Evolutionary conservation across 2,797 vertebrate species (phyloP).

Genomic region (Epinephelus malabaricus): DNA sequence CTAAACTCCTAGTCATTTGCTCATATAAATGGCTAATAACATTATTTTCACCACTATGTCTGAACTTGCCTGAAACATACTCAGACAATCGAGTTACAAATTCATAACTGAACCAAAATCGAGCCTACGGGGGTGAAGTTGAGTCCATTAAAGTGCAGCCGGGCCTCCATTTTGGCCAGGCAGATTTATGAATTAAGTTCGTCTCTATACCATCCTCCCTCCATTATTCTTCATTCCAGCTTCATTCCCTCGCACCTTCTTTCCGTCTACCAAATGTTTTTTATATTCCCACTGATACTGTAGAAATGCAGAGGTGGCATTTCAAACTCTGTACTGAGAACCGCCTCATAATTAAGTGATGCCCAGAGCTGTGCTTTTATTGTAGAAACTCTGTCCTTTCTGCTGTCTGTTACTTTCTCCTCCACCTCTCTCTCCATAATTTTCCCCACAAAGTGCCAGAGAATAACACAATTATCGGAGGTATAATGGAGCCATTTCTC

Average conservation of each 20-base stretch:
- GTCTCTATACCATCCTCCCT: conserved; percentile 7
- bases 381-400: conserved; percentile 47
- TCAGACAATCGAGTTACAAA: conserved; percentile 20
- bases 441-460: conserved; percentile 18
- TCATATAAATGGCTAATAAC: conserved; percentile 49
- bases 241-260: conserved; percentile 12
- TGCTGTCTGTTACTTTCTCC: conserved; percentile 40
- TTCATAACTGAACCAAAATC: conserved; percentile 34
- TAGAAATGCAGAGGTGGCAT: conserved; percentile 67
- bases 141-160: conserved; percentile 19
- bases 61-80: conserved; percentile 42
- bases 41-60: conserved; percentile 50
- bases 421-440: conserved; percentile 17
- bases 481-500: conserved; percentile 40
- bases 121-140: not conserved
- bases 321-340: conserved; percentile 57
- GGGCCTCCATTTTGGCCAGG: not conserved
- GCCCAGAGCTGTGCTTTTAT: conserved; percentile 54
- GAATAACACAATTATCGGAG: conserved; percentile 46
- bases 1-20: conserved; percentile 59
- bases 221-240: conserved; percentile 39
- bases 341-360: conserved; percentile 69
- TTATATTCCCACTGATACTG: conserved; percentile 49
- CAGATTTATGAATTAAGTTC: conserved; percentile 20
- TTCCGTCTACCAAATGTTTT: conserved; percentile 33